Evolutionary conservation across 2,797 vertebrate genomes (phyloP).

Genomic region (Alectoris magna): DNA sequence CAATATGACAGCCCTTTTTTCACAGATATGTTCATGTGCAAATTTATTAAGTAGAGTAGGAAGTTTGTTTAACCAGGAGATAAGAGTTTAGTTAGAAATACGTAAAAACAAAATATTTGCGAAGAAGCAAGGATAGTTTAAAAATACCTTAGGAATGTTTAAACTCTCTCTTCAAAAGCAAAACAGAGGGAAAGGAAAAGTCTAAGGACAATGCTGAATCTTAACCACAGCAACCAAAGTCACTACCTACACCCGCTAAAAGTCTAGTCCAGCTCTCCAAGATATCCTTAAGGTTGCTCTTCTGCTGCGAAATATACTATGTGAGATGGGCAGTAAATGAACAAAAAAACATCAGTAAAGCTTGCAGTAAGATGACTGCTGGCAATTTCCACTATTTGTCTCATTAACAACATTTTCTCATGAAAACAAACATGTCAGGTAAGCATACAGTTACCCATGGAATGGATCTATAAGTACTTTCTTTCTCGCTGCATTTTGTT

Average conservation of each 20-base stretch:
- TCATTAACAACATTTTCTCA: background rate
- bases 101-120: background rate
- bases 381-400: background rate
- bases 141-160: background rate
- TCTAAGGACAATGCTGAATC: background rate
- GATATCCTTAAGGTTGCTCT: background rate
- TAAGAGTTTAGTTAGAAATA: background rate
- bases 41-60: background rate
- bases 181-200: background rate
- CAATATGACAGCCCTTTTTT: background rate
- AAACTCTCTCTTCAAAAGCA: background rate
- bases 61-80: background rate
- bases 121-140: background rate
- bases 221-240: background rate
- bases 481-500: background rate
- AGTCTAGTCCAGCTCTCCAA: background rate
- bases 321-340: background rate
- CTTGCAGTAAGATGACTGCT: background rate
- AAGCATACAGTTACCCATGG: rapidly evolving
- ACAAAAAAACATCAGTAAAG: background rate
- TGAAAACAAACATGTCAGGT: background rate
- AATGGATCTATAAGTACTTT: background rate
- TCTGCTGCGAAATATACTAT: background rate
- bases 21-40: background rate
- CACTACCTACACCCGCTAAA: background rate